phyloP scores from a whole-genome alignment of 2,888 invertebrate genomes.

The Epinotia nisella region DNA sequence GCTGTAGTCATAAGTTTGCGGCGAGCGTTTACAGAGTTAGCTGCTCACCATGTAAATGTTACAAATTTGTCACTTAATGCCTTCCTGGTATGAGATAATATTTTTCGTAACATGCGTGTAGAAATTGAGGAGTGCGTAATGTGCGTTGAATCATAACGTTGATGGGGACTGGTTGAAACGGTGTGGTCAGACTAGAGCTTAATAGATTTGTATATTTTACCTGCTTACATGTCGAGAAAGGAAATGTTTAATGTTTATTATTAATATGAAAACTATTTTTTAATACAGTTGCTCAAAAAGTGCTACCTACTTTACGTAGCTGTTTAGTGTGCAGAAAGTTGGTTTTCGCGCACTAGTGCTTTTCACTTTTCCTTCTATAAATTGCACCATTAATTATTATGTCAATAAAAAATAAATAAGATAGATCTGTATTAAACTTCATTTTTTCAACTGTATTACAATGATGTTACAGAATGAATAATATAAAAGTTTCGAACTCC shows the following conservation, averaged over 20 bases:
- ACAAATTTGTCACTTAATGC: constrained; percentile 27
- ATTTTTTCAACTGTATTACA: too few species aligned
- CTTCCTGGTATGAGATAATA: constrained; percentile 39
- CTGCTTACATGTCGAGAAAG: background rate
- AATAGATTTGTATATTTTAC: background rate
- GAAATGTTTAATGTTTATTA: background rate
- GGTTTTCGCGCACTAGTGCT: too few species aligned
- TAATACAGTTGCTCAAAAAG: too few species aligned
- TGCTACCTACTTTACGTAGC: too few species aligned
- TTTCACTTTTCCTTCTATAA: too few species aligned
- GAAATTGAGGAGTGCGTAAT: constrained; percentile 24
- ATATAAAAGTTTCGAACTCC: too few species aligned
- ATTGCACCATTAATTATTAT: too few species aligned
- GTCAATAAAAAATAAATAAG: too few species aligned
- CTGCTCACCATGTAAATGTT: constrained; percentile 34
- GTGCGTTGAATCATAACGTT: constrained; percentile 9
- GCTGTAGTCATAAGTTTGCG: constrained; percentile 4
- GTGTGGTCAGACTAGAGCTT: background rate
- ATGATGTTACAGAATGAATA: too few species aligned
- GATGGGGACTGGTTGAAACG: constrained; percentile 2
- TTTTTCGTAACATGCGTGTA: constrained; percentile 32
- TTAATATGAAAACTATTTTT: background rate
- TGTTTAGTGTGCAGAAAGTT: too few species aligned
- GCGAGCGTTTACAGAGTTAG: constrained; percentile 24
- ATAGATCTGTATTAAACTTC: too few species aligned